Evolutionary conservation across 2,888 invertebrate species (phyloP), one percentile per base, ranked within the genome.

Genomic region (Margaritifera margaritifera): DNA sequence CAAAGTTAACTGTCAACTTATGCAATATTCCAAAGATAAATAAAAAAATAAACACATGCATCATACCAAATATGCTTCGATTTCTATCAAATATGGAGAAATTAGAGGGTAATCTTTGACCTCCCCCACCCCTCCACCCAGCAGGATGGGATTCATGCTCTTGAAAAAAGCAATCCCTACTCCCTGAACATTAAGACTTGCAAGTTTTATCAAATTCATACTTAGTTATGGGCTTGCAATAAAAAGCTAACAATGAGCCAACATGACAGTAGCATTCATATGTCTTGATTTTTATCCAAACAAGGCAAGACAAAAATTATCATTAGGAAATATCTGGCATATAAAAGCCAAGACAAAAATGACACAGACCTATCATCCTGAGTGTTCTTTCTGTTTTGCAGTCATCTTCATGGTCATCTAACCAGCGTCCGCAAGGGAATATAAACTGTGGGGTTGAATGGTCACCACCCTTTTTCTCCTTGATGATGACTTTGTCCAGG

Each of bases 391-490:
- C 84, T 22, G 82, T 86, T 59, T 79, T 80, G 53, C 85, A 83
- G 72, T 88, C 86, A 66, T 81, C 86, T 65, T 86, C 85, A 68
- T 85, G 81, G 20, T 81, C 80, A 69, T 88, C 88, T 69, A 88
- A 74, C 88, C 88, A 88, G 54, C 81, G 75, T 15, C 80, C 76
- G 78, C 87, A 88, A 5, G 86, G 84, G 78, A 88, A 88, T 55
- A 87, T 70, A 68, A 80, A 80, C 65, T 79, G 78, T 56, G 69
- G 52, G 58, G 71, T 61, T 25, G 78, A 70, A 20, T 70, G 65
- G 31, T 77, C 74, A n/a, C 72, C 71, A 50, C 72, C 78, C 61
- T 71, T 80, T 42, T 42, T 42, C 67, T 83, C 83, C 59, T 72
- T 80, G 55, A 87, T 75, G 3, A 78, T 68, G 1, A 87, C 80